Evolutionary conservation across 23 tunicate genomes (phyloP), one percentile per base, ranked within the genome.

Genomic region (Styela clava): DNA sequence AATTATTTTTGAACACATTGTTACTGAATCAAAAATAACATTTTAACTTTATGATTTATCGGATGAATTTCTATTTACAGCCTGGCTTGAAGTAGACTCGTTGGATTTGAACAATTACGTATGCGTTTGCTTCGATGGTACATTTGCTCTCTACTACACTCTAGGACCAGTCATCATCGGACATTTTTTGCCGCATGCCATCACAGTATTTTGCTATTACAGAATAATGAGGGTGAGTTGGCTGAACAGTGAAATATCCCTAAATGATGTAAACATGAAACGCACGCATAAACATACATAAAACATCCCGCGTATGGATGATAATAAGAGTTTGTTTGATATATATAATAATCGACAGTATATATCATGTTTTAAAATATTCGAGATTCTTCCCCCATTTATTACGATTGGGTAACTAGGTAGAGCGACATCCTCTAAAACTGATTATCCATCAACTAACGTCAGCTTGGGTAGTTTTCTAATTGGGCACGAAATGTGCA

Each of bases 111-210:
- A 31, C 27, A 83, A 83, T 25, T 83, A 73, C 78, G 86, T 83
- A 1, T 83, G 86, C 81, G 81, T 83, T 26, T 83, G 86, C 33
- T 83, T 83, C 33, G 86, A 83, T 63, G 86, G 86, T 21, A 74
- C 86, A 19, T 83, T 83, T 62, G 81, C 86, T 22, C 80, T 83
- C 23, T 73, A 83, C 22, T 83, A 83, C 81, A 83, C 86, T 0
- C 68, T 83, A 16, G 86, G 80, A 23, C 86, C 86, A 16, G 86
- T 83, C 16, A 73, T 83, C 33, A 74, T 83, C 56, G 86, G 86
- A 61, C 86, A 83, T 74, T 74, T 83, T 62, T 52, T 83, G 16
- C 86, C 86, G 16, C 86, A 83, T 35, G 86, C 80, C 1, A 72
- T 62, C 31, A 83, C 86, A 20, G 62, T 83, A 28, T 73, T 61